Conservation (phyloP, 2,888 invertebrate genomes). For the Agapostemon virescens region DNA sequence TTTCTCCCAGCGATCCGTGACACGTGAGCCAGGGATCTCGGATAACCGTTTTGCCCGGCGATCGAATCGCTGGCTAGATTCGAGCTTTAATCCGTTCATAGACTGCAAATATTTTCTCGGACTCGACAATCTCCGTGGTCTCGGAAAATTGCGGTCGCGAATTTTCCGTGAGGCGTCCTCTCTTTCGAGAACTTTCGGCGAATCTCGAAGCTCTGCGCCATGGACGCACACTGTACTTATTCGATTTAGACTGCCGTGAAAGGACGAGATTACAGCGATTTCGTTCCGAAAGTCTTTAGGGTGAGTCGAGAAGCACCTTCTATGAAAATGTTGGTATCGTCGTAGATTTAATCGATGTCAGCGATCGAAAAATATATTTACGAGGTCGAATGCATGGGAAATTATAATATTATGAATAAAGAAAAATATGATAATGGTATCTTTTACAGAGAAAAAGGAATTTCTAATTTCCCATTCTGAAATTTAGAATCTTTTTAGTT, state of each 20-base stretch:
- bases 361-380: no score
- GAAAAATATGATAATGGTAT: no score
- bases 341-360: not conserved
- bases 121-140: not conserved
- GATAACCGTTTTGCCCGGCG: not conserved
- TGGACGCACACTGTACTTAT: not conserved
- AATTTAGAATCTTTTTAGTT: no score
- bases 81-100: not conserved
- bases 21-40: conserved; percentile 6
- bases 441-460: no score
- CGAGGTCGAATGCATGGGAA: no score
- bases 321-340: not conserved
- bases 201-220: not conserved
- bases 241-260: not conserved
- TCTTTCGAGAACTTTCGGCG: not conserved
- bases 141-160: not conserved
- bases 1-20: not conserved
- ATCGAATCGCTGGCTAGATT: not conserved
- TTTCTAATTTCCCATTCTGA: no score
- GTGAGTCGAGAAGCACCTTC: not conserved
- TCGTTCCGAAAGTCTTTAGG: not conserved
- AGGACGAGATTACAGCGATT: not conserved
- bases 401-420: not conserved
- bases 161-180: not conserved
- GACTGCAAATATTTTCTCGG: not conserved